These are phyloP conservation scores for Drosophila ironensis DNA, from an alignment of 1,140 invertebrate genomes.

Conservation along the genomic window DNA sequence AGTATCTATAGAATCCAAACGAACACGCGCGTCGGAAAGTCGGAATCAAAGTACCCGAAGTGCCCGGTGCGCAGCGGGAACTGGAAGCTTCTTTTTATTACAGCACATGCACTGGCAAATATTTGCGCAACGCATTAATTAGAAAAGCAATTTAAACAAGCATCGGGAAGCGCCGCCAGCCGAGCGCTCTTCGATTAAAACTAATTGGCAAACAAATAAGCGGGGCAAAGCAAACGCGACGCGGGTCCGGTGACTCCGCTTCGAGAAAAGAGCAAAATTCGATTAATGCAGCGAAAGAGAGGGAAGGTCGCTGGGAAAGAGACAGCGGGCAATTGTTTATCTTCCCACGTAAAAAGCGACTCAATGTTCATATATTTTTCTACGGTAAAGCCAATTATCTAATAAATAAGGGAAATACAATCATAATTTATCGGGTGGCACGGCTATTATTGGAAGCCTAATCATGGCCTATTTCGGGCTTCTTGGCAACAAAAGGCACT, in stretches of 20 bases:
- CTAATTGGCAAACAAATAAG: constrained; percentile 69
- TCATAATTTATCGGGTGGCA: constrained; percentile 18
- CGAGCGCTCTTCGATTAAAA: constrained; percentile 60
- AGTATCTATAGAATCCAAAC: background rate
- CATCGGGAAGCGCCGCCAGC: constrained; percentile 8
- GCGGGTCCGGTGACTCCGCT: background rate
- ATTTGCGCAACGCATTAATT: constrained; percentile 65
- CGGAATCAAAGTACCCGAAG: background rate
- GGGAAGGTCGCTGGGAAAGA: background rate
- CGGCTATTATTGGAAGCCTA: constrained; percentile 21
- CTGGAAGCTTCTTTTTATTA: constrained; percentile 39
- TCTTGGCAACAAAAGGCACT: background rate
- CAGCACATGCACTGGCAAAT: constrained; percentile 32
- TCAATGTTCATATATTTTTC: constrained; percentile 12
- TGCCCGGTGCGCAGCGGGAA: background rate
- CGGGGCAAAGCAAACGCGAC: constrained; percentile 21
- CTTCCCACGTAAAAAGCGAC: no score
- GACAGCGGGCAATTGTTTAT: no score
- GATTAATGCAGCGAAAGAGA: background rate
- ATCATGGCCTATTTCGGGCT: background rate
- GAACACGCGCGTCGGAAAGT: constrained; percentile 15
- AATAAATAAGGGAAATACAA: constrained; percentile 19
- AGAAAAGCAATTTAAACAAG: constrained; percentile 65
- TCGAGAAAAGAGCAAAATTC: background rate
- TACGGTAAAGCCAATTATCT: constrained; percentile 20